Conservation (phyloP, 2,888 invertebrate genomes). For the Metellina segmentata region DNA sequence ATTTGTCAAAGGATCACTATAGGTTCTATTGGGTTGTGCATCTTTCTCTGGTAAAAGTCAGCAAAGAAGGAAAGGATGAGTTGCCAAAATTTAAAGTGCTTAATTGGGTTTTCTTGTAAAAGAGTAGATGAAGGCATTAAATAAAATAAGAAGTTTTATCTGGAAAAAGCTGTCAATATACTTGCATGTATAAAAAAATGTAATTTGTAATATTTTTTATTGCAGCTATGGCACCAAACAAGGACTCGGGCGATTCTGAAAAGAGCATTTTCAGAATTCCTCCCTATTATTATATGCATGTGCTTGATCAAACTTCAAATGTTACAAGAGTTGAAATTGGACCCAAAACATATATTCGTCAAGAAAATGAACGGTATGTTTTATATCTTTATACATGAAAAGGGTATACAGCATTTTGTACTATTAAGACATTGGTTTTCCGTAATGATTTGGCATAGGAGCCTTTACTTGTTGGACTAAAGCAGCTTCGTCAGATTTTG, state of each 20-base stretch:
- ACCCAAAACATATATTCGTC: slow-evolving; percentile 82
- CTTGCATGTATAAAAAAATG: neutral
- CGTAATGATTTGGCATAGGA: neutral
- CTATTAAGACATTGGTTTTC: neutral
- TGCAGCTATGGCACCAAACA: slow-evolving; percentile 17
- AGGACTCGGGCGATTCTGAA: slow-evolving; percentile 47
- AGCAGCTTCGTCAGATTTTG: neutral
- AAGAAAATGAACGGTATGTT: slow-evolving; percentile 82
- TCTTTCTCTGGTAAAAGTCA: no score
- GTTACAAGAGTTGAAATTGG: slow-evolving; percentile 82
- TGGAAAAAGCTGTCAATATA: no score
- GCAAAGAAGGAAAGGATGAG: no score
- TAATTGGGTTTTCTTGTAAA: no score
- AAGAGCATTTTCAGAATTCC: slow-evolving; percentile 81
- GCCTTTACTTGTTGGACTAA: neutral
- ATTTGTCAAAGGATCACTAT: no score
- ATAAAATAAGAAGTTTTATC: no score
- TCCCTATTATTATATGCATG: slow-evolving; percentile 82
- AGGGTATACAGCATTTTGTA: neutral
- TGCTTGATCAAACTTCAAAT: slow-evolving; percentile 83
- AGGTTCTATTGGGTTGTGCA: no score
- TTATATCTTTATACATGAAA: neutral
- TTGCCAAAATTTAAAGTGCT: no score
- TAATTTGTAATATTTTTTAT: neutral
- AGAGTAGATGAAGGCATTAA: no score